These are phyloP conservation scores for Sebastes cheni DNA, from an alignment of 2,797 vertebrate species.

Conservation along the genomic window DNA sequence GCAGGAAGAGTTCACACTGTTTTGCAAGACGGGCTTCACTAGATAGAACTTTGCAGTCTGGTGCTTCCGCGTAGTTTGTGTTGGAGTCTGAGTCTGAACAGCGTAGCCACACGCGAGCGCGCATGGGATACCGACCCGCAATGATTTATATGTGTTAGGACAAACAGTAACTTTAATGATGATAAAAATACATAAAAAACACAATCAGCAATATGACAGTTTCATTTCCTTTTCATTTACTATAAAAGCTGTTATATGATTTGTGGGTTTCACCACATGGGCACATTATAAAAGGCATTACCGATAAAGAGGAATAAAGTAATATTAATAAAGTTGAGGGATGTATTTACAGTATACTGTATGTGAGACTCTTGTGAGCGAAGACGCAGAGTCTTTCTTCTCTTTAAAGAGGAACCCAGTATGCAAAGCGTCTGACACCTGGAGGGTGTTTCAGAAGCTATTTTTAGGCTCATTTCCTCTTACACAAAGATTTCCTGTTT, in stretches of 20 bases:
- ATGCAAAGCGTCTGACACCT: slow-evolving; percentile 34
- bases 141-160: too few species aligned
- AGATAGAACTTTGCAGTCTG: too few species aligned
- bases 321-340: not conserved
- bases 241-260: not conserved
- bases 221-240: not conserved
- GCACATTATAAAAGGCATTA: not conserved
- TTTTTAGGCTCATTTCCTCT: not conserved
- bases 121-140: too few species aligned
- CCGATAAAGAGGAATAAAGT: slow-evolving; percentile 33
- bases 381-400: not conserved
- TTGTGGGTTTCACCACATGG: not conserved
- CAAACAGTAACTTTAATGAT: too few species aligned
- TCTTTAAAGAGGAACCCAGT: not conserved
- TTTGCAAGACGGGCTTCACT: too few species aligned
- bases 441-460: not conserved
- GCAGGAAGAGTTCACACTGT: too few species aligned
- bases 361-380: not conserved
- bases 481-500: not conserved
- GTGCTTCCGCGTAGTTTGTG: too few species aligned
- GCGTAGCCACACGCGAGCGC: too few species aligned
- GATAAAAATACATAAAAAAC: too few species aligned
- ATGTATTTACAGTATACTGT: not conserved
- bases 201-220: not conserved
- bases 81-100: too few species aligned